Evolutionary conservation across 2,113 vertebrate species (phyloP), one percentile per base, ranked within the genome.

Genomic region (Harpagus bidentatus): DNA sequence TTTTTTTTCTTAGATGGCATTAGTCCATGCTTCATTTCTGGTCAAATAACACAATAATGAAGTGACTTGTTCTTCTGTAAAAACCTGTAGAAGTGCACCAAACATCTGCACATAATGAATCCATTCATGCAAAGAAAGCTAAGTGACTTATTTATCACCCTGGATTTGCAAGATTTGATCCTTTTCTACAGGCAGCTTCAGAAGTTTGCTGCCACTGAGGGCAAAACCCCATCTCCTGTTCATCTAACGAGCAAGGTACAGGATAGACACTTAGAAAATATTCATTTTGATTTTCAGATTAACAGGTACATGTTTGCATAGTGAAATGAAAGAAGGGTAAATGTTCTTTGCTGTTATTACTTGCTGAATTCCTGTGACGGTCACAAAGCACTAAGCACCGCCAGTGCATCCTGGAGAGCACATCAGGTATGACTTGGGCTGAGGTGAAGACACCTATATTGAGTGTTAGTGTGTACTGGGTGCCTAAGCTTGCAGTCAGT

Each of bases 101-200:
- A 98, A 97, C 98, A 98, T 98, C 97, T 98, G 96, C 96, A 97
- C 97, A 97, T 98, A 98, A 98, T 98, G 93, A 96, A 96, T 77
- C 95, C 93, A 98, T 98, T 98, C 97, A 98, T 96, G 82, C 81
- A 92, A 89, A 97, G 96, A 94, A 97, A 96, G 78, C 52, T 11
- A 40, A 94, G 72, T 78, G 63, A 93, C 73, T 95, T 95, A 82
- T 72, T 97, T 97, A 82, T 95, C 95, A 67, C 86, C 84, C 47
- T 93, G 88, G 50, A 85, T 93, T 95, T 97, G 61, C 42, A 88
- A 88, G 88, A 87, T 26, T 95, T 76, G 85, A 43, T 96, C 31
- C 61, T 94, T 94, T 96, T 91, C 63, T 74, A 10, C 58, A 48
- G 67, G 55, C 52, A 90, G 84, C 45, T 91, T 97, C 67, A 72